Evolutionary conservation across 1,140 invertebrate species (phyloP).

Genomic region (Drosophila fuyamai): DNA sequence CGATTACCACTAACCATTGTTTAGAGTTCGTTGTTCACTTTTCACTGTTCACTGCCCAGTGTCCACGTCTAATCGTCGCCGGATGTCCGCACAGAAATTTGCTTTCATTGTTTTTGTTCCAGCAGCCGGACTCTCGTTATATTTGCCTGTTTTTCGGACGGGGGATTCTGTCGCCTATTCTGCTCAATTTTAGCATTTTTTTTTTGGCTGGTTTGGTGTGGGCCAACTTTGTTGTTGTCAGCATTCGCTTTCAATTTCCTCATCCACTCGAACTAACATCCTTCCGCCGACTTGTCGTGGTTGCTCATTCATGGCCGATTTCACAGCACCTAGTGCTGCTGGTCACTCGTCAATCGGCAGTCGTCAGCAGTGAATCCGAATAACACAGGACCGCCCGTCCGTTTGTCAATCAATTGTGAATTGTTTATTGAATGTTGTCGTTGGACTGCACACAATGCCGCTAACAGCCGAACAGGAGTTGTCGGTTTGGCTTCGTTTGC

Average conservation of each 20-base stretch:
- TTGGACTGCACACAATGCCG: constrained; percentile 71
- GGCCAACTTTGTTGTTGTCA: constrained; percentile 71
- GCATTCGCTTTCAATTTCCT: constrained; percentile 81
- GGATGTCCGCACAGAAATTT: constrained; percentile 75
- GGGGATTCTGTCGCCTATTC: constrained; percentile 40
- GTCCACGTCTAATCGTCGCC: constrained; percentile 64
- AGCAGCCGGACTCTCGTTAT: constrained; percentile 41
- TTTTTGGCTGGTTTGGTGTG: constrained; percentile 31
- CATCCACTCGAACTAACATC: constrained; percentile 80
- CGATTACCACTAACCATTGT: constrained; percentile 92
- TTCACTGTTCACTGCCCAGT: constrained; percentile 31
- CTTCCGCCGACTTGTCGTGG: constrained; percentile 75
- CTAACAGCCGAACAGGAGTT: constrained; percentile 39
- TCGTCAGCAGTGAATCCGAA: constrained; percentile 65
- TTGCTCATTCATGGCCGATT: constrained; percentile 49
- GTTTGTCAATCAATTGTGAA: constrained; percentile 83
- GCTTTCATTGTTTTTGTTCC: constrained; percentile 74
- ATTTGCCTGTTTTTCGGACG: constrained; percentile 21
- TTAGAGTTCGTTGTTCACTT: constrained; percentile 90
- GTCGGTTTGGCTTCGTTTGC: constrained; percentile 37
- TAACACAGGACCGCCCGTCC: constrained; percentile 58
- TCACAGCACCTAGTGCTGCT: constrained; percentile 26
- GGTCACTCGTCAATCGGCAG: constrained; percentile 53
- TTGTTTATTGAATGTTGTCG: constrained; percentile 83
- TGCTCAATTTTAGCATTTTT: constrained; percentile 34